Percentiles rank a stretch among this genome's conserved stretches.
Evolutionary conservation across 2,888 invertebrate genomes (phyloP).

Genomic region (Aspidiotus rigidus): DNA sequence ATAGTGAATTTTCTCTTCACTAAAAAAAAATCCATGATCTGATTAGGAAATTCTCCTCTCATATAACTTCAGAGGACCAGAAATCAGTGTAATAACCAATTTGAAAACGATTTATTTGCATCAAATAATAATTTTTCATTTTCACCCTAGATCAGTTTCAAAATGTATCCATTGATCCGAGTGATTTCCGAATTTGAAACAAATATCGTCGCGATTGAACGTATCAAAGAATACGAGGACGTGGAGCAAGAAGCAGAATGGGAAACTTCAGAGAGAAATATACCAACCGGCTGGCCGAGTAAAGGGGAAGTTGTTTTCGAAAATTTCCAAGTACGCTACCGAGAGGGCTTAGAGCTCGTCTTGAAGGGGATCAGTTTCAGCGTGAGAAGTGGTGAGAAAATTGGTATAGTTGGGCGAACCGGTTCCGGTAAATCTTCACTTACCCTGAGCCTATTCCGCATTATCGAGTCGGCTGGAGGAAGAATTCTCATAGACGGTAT

Average conservation of each 20-base stretch:
- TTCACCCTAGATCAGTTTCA: constrained; percentile 70
- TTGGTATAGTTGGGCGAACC: constrained; percentile 81
- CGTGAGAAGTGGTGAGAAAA: constrained; percentile 74
- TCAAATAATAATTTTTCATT: no score
- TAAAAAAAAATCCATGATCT: no score
- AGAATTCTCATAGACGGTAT: constrained; percentile 73
- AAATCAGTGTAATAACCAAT: not conserved
- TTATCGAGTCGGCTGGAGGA: constrained; percentile 75
- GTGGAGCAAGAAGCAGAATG: constrained; percentile 51
- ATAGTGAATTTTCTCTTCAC: no score
- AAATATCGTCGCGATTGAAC: constrained; percentile 92
- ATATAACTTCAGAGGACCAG: constrained; percentile 40
- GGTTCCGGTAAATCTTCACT: constrained; percentile 88
- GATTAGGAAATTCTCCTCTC: not conserved
- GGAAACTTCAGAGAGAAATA: constrained; percentile 39
- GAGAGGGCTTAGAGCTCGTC: constrained; percentile 77
- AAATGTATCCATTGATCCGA: constrained; percentile 89
- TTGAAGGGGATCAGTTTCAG: constrained; percentile 67
- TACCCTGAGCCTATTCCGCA: constrained; percentile 77
- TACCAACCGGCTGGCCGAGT: constrained; percentile 59
- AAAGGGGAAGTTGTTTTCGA: constrained; percentile 70
- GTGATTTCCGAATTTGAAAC: constrained; percentile 96
- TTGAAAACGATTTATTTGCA: not conserved
- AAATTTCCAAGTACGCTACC: constrained; percentile 74
- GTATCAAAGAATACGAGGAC: constrained; percentile 91